Base-by-base conservation (phyloP, 2,797 vertebrate genomes). In the Phrynocephalus forsythii region DNA sequence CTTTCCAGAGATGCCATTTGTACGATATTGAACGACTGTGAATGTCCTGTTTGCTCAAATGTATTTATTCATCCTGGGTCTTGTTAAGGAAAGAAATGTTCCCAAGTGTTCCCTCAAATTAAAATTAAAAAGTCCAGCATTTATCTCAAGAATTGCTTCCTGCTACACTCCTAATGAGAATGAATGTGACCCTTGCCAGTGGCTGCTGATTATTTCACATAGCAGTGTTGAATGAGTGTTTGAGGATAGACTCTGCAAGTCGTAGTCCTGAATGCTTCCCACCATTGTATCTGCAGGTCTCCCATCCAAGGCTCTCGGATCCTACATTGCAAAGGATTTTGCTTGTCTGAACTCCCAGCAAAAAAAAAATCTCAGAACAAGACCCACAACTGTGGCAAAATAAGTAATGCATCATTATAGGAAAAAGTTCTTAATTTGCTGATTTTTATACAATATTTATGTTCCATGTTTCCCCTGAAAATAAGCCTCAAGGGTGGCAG, bases 101-200 rank as follows among this genome's bases (percentile, higher is more conserved):
- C 18, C 24, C 63, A 76, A n/a, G 11, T 78, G 93, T 38, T 3
- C 38, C 30, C 38, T 86, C 30, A 6, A 75, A 52, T 26, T 6
- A 28, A 44, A 15, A 30, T 24, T 82, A 38, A 50, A 24, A 33
- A 28, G 8, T 18, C 7, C 9, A 86, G 20, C n/a, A 88, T 90
- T 91, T 15, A 75, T 87, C 92, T 80, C 86, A 87, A 7, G 89
- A 89, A 87, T 86, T 81, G 60, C 86, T 91, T 94, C 91, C 89
- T 89, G 79, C 13, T 48, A 50, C 18, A 75, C 72, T 86, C n/a
- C 86, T 75, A 56, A 86, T 6, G 56, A 90, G 81, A 76, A 89
- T 87, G 86, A 90, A 78, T 60, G 5, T 75, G 56, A 72, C 72
- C 18, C n/a, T 84, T 66, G 22, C 48, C 69, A 7, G 44, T 28